Base-by-base conservation (phyloP, 2,113 vertebrate species). In the Ptychochromis oligacanthus region DNA sequence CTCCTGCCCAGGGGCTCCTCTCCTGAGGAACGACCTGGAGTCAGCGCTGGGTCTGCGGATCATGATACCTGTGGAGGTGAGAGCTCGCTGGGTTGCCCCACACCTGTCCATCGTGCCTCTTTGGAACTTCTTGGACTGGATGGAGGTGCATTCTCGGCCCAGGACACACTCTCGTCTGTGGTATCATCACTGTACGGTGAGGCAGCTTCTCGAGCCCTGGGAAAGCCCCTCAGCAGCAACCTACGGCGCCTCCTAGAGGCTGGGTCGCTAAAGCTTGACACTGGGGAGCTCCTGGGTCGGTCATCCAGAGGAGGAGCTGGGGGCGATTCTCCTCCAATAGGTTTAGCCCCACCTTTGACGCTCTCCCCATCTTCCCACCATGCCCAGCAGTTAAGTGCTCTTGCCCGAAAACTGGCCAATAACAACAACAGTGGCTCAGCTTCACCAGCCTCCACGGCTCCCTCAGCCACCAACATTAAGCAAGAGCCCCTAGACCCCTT, bases 191-290 rank as follows among this genome's bases (percentile, higher is more conserved):
- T 98, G 55, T 97, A 97, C 7, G 97, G 97, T 2, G 97, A 99
- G 81, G 97, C 97, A 65, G 97, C 97, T 4, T 94, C 95, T 81
- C 95, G 97, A 22, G 96, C 96, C 60, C 93, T 97, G 82, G 96
- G 96, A 10, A 99, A 99, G 85, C 98, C 98, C 4, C 94, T 99
- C 89, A 99, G 97, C 92, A 99, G 98, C 93, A 99, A 99, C 93
- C 83, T 99, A 79, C 95, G 98, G 77, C 95, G 98, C 79, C 96
- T 99, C 65, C 95, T 99, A 87, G 98, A 99, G 94, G 97, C 97
- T 1, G 98, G 98, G 40, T 98, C 98, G 5, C 95, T 98, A 80
- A 97, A 97, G 90, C 95, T 98, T 20, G 97, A 97, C 46, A 90
- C 95, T 76, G 93, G 96, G 20, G 95, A 95, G 10, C 88, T 95